A percentile compares a stretch with the other conserved stretches of the same genome.
phyloP scores from a whole-genome alignment of 2,113 vertebrate genomes.

The Callionymus lyra region DNA sequence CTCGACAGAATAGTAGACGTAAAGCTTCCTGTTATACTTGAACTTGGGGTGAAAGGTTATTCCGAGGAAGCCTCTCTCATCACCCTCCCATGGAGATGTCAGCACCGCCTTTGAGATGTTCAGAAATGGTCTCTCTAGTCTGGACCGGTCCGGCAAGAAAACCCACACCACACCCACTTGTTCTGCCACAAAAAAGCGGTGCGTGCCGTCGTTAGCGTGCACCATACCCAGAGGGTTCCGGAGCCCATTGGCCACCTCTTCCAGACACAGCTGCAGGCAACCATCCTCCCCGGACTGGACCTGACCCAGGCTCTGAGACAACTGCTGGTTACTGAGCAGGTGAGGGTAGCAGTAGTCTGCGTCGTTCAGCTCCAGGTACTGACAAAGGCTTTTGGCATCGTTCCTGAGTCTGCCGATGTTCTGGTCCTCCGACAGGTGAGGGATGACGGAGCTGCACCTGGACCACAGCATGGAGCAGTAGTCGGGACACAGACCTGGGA shows the following conservation, averaged over 20 bases:
- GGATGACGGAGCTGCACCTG: conserved; percentile 70
- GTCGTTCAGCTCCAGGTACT: conserved; percentile 74
- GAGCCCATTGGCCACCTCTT: conserved; percentile 82
- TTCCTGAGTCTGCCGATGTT: conserved; percentile 56
- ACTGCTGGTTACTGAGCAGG: conserved; percentile 70
- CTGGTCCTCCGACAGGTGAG: conserved; percentile 64
- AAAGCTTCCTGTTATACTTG: conserved; percentile 81
- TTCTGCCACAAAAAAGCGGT: conserved; percentile 88
- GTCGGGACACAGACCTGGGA: conserved; percentile 86
- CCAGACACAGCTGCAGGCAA: conserved; percentile 86
- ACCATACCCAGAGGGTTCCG: conserved; percentile 88
- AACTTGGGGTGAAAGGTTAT: conserved; percentile 82
- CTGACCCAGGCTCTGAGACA: conserved; percentile 76
- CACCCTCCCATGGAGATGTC: conserved; percentile 93
- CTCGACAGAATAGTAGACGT: conserved; percentile 88
- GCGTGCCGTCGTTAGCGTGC: conserved; percentile 83
- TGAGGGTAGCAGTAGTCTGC: conserved; percentile 86
- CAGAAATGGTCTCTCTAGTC: conserved; percentile 79
- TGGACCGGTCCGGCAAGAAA: conserved; percentile 77
- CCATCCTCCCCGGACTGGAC: conserved; percentile 70
- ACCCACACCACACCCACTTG: conserved; percentile 91
- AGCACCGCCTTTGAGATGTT: conserved; percentile 82
- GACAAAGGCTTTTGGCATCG: conserved; percentile 68
- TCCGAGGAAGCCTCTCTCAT: conserved; percentile 90
- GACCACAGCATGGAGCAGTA: conserved; percentile 78